Evolutionary conservation across 2,113 vertebrate genomes (phyloP).

Genomic region (Ornithorhynchus anatinus): DNA sequence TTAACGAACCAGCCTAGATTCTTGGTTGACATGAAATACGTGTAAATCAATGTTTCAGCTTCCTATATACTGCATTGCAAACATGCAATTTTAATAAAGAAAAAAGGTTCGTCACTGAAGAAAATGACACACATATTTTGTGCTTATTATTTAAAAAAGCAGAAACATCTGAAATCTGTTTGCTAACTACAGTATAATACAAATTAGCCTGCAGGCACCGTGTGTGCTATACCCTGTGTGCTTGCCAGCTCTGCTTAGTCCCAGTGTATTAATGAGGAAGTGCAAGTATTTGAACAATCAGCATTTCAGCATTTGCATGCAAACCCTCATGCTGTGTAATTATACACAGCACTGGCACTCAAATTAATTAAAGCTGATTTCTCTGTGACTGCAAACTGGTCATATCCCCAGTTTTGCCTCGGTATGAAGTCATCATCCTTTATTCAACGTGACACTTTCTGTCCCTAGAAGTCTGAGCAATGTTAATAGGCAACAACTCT

Average conservation of each 20-base stretch:
- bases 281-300: slow-evolving; percentile 82
- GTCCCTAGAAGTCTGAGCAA: slow-evolving; percentile 71
- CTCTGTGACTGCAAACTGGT: slow-evolving; percentile 81
- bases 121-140: slow-evolving; percentile 55
- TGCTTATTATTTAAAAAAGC: slow-evolving; percentile 65
- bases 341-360: slow-evolving; percentile 87
- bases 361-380: slow-evolving; percentile 88
- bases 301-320: slow-evolving; percentile 81
- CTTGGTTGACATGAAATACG: slow-evolving; percentile 12
- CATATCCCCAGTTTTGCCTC: slow-evolving; percentile 74
- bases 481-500: slow-evolving; percentile 67
- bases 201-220: slow-evolving; percentile 63
- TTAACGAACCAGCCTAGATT: slow-evolving; percentile 9
- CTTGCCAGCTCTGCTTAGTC: slow-evolving; percentile 71
- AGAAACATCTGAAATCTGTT: slow-evolving; percentile 71
- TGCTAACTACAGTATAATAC: slow-evolving; percentile 64
- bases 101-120: slow-evolving; percentile 60
- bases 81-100: slow-evolving; percentile 59
- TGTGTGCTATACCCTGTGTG: slow-evolving; percentile 58
- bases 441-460: slow-evolving; percentile 77
- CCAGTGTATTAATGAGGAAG: slow-evolving; percentile 76
- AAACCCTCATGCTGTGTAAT: slow-evolving; percentile 84
- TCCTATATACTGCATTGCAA: slow-evolving; percentile 24
- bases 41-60: slow-evolving; percentile 17
- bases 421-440: slow-evolving; percentile 86